Evolutionary conservation across 1,140 invertebrate genomes (phyloP), one percentile per base, ranked within the genome.

Genomic region (Drosophila watanabei): DNA sequence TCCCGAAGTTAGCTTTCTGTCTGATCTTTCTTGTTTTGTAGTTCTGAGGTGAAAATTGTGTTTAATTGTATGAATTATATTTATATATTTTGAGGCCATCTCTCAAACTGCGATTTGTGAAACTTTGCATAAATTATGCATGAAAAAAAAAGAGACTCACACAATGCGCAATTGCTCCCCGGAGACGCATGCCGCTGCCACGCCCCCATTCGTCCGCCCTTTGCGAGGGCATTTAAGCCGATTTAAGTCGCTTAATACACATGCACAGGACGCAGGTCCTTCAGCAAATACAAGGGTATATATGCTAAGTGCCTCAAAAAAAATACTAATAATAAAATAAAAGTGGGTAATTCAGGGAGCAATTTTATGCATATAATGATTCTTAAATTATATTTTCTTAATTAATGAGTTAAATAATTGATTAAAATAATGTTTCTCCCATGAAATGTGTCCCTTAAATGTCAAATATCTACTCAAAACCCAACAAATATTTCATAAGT

Each of bases 71-170:
- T 13, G 5, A 46, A 20, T 24, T n/a, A n/a, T n/a, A n/a, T n/a
- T n/a, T n/a, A n/a, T n/a, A n/a, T 2, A 11, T 33, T 33, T 20
- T 16, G 45, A 49, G 14, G 14, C 3, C 49, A 52, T 52, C n/a
- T 52, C n/a, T 24, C 64, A 64, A 78, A 80, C 80, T 61, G 52
- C 80, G 79, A 87, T 69, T 88, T 88, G 72, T 84, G 52, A 64
- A 64, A 48, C 69, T 88, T 83, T 39, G 63, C 84, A 80, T 87
- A 84, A 87, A 88, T 87, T 88, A 87, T 87, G 68, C 84, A 83
- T 35, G n/a, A 16, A 20, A 75, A 56, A 41, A 57, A 52, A 54
- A 60, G 43, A 48, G 73, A 77, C 48, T 49, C 71, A 58, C 60
- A 60, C 56, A 70, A 54, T 71, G 51, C 41, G 37, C 64, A 59